Percentiles rank a stretch among this genome's conserved stretches.
These are phyloP conservation scores for Allacma fusca DNA, from an alignment of 2,888 invertebrate species.

Conservation along the genomic window DNA sequence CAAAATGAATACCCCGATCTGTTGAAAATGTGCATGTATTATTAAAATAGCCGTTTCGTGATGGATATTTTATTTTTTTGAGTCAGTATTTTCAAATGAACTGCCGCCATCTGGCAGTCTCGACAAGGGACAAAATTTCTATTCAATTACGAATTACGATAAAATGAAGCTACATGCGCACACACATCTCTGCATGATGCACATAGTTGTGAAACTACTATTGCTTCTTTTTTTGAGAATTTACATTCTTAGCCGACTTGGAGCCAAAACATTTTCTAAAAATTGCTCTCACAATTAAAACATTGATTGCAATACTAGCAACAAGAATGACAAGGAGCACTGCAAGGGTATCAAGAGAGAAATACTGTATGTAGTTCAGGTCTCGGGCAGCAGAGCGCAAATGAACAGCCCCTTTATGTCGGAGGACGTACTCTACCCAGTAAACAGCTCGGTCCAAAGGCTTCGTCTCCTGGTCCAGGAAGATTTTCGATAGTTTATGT, in stretches of 20 bases:
- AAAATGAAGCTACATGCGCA: no score
- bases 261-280: constrained; percentile 26
- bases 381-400: constrained; percentile 57
- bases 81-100: no score
- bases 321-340: neutral
- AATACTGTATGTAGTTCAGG: constrained; percentile 56
- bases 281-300: neutral
- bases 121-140: no score
- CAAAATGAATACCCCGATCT: no score
- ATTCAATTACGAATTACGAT: no score
- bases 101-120: no score
- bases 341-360: constrained; percentile 57
- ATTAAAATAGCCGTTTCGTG: no score
- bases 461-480: constrained; percentile 43
- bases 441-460: constrained; percentile 47
- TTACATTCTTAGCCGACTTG: neutral
- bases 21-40: no score
- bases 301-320: neutral
- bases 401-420: constrained; percentile 59
- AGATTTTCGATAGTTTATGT: constrained; percentile 43
- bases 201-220: no score
- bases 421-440: constrained; percentile 50
- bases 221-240: neutral
- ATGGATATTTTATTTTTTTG: no score
- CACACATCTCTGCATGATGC: no score